Evolutionary conservation across 2,888 invertebrate genomes (phyloP), one percentile per base, ranked within the genome.

Genomic region (Zhengitettix transpicula): DNA sequence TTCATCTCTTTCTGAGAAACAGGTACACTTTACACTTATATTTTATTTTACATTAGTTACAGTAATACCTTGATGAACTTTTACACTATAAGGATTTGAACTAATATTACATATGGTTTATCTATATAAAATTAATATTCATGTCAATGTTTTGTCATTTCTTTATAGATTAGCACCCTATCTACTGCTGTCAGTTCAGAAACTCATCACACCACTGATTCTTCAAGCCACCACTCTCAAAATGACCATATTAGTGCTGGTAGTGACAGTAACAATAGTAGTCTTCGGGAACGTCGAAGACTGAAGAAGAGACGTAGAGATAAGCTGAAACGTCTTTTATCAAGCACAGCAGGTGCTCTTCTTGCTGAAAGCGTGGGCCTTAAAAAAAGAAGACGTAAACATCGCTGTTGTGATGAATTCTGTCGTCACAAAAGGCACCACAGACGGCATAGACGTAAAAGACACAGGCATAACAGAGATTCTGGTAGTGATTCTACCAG

Each of bases 351-450:
- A 14, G 57, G 57, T 16, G 57, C 40, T 7, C 42, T 44, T 15
- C 55, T 59, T 52, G 44, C 58, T 12, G 52, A 51, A 12, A 56
- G 58, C 17, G 55, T 16, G 1, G 47, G 42, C 11, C 78, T 81
- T 5, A 82, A 81, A 67, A 82, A 82, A 69, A 83, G 82, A 69
- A 83, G 82, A 69, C 82, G 79, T 66, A 84, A 82, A 67, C 84
- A 84, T 68, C 83, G 81, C 70, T 84, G 82, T 67, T 78, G 52
- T 54, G 85, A 84, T 63, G 84, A 85, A 62, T 78, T 81, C 65
- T 82, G 86, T 67, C 86, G 84, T 67, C 84, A 84, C 65, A 72
- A 69, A 58, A 56, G 60, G 55, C 63, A 60, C 52, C 74, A 73
- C 58, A 72, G 72, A 62, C 71, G 73, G 65, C 79, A 82, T 61